Conservation (phyloP, 2,113 vertebrate species). For the Callithrix jacchus region DNA sequence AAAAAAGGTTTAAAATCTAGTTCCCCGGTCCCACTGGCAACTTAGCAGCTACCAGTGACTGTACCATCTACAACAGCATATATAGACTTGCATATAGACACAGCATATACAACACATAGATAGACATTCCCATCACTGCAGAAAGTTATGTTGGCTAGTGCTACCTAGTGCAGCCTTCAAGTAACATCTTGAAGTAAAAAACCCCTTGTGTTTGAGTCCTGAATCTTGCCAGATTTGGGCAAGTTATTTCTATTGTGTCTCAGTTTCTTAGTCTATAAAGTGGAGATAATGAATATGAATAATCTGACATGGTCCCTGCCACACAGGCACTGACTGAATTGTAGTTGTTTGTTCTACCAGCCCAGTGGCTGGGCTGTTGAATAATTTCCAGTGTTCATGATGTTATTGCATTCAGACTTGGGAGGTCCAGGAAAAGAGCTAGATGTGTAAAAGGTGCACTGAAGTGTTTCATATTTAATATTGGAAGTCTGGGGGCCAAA, state of each 20-base stretch:
- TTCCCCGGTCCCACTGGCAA: not conserved
- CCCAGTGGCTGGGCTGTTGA: not conserved
- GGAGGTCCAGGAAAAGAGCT: not conserved
- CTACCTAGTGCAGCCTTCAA: not conserved
- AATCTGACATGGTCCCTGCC: not conserved
- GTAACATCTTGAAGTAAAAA: not conserved
- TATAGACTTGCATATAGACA: not conserved
- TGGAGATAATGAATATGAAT: not conserved
- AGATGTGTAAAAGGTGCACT: not conserved
- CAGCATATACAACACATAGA: too few species aligned
- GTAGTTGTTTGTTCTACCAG: not conserved
- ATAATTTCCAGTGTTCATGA: not conserved
- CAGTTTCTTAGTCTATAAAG: not conserved
- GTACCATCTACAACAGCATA: not conserved
- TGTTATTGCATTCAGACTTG: not conserved
- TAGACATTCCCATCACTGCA: not conserved
- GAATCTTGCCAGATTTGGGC: not conserved
- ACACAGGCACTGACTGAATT: not conserved
- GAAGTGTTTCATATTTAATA: not conserved
- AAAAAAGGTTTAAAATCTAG: not conserved
- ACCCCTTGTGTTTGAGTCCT: not conserved
- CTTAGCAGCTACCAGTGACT: not conserved
- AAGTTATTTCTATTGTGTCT: not conserved
- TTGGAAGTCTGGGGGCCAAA: not conserved
- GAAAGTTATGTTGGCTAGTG: not conserved